Evolutionary conservation across 2,888 invertebrate species (phyloP).

Genomic region (Philereme transversata): DNA sequence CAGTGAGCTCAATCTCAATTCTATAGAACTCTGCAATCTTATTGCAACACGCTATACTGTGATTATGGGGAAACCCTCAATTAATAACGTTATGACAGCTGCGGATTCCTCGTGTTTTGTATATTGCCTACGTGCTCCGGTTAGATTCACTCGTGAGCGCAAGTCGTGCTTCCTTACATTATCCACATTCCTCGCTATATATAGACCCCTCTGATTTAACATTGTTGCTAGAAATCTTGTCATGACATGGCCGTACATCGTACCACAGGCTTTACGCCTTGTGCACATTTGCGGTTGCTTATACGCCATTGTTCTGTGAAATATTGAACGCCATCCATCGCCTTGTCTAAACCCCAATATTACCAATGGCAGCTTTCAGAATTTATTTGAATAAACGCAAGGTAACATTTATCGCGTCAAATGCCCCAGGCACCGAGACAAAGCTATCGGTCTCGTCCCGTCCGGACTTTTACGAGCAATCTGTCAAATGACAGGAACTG

Average conservation of each 20-base stretch:
- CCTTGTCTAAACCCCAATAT: constrained; percentile 24
- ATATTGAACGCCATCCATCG: constrained; percentile 28
- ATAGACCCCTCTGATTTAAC: constrained; percentile 37
- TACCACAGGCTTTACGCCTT: constrained; percentile 31
- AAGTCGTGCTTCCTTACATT: constrained; percentile 41
- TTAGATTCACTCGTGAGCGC: constrained; percentile 37
- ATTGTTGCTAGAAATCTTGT: constrained; percentile 38
- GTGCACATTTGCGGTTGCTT: constrained; percentile 33
- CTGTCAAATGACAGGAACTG: constrained; percentile 65
- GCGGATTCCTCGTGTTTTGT: constrained; percentile 33
- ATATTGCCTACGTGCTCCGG: constrained; percentile 35
- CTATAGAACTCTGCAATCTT: constrained; percentile 11
- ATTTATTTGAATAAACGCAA: constrained; percentile 56
- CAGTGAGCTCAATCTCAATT: constrained; percentile 23
- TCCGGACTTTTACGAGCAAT: constrained; percentile 64
- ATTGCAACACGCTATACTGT: constrained; percentile 14
- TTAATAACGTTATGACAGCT: constrained; percentile 36
- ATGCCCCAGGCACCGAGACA: constrained; percentile 50
- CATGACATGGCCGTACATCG: constrained; percentile 26
- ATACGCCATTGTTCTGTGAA: constrained; percentile 33
- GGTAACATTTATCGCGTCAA: constrained; percentile 55
- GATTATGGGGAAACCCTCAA: constrained; percentile 32
- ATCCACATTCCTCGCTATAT: constrained; percentile 41
- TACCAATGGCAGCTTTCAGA: constrained; percentile 33
- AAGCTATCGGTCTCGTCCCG: constrained; percentile 49